Conservation (phyloP, 2,888 invertebrate genomes). For the Sarcophaga subvicina region DNA sequence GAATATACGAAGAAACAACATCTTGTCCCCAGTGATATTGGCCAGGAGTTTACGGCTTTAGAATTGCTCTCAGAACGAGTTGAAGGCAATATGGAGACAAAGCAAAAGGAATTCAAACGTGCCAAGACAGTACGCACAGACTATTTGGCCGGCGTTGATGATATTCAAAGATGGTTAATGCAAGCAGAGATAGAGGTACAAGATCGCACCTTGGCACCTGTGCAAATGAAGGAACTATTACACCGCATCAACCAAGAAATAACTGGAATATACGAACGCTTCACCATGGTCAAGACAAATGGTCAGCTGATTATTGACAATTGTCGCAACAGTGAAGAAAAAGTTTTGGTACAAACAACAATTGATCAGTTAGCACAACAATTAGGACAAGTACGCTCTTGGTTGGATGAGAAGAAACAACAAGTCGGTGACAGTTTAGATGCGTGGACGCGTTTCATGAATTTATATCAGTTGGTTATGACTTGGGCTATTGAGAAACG, state of each 20-base stretch:
- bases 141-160: constrained; percentile 90
- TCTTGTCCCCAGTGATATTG: constrained; percentile 88
- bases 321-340: constrained; percentile 90
- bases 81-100: constrained; percentile 92
- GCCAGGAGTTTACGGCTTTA: constrained; percentile 90
- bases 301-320: constrained; percentile 91
- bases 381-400: constrained; percentile 88
- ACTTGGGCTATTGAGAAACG: constrained; percentile 93
- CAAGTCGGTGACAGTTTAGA: constrained; percentile 93
- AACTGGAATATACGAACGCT: constrained; percentile 87
- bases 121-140: constrained; percentile 92
- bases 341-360: constrained; percentile 88
- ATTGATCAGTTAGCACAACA: constrained; percentile 90
- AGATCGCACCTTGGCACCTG: constrained; percentile 90
- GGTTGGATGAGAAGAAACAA: constrained; percentile 92
- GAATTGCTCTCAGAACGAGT: constrained; percentile 92
- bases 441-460: constrained; percentile 93
- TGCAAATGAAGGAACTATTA: constrained; percentile 89
- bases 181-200: constrained; percentile 92
- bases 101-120: constrained; percentile 92
- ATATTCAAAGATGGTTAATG: constrained; percentile 91
- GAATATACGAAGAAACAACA: constrained; percentile 86
- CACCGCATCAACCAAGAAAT: constrained; percentile 90
- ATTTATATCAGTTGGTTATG: constrained; percentile 91
- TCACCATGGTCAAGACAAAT: constrained; percentile 90